phyloP scores from a whole-genome alignment of 1,140 invertebrate species.

The Hycleus cichorii region DNA sequence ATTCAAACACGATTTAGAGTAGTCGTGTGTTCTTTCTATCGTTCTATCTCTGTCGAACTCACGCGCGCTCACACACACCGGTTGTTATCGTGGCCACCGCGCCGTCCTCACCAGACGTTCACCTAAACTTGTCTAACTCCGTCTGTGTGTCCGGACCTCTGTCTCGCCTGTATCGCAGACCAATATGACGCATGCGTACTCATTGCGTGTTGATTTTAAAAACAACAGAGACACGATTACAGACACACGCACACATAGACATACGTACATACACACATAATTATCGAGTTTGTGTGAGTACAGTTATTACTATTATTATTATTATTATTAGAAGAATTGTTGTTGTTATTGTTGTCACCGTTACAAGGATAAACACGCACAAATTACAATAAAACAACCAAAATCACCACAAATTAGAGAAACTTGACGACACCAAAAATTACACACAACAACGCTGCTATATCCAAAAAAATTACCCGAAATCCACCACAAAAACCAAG shows the following conservation, averaged over 20 bases:
- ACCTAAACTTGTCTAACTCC: constrained; percentile 29
- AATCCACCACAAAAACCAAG: too few relatives aligned
- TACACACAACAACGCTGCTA: neutral
- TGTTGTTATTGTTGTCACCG: too few relatives aligned
- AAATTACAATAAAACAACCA: neutral
- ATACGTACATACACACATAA: too few relatives aligned
- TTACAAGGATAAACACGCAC: neutral
- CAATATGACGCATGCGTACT: neutral
- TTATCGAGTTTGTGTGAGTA: too few relatives aligned
- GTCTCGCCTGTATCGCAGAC: constrained; percentile 16
- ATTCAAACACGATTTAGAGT: too few relatives aligned
- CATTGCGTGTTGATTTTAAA: too few relatives aligned
- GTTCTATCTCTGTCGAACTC: constrained; percentile 23
- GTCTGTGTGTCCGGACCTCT: constrained; percentile 5
- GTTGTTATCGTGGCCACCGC: constrained; percentile 20
- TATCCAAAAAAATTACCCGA: too few relatives aligned
- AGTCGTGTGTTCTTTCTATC: neutral
- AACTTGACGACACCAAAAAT: neutral
- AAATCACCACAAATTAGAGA: neutral
- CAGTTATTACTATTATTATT: too few relatives aligned
- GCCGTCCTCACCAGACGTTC: constrained; percentile 27
- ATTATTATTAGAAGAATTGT: too few relatives aligned
- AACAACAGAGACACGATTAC: too few relatives aligned
- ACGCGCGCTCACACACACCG: constrained; percentile 14
- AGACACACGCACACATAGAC: too few relatives aligned